phyloP scores from a whole-genome alignment of 2,113 vertebrate genomes.

The Menura novaehollandiae region DNA sequence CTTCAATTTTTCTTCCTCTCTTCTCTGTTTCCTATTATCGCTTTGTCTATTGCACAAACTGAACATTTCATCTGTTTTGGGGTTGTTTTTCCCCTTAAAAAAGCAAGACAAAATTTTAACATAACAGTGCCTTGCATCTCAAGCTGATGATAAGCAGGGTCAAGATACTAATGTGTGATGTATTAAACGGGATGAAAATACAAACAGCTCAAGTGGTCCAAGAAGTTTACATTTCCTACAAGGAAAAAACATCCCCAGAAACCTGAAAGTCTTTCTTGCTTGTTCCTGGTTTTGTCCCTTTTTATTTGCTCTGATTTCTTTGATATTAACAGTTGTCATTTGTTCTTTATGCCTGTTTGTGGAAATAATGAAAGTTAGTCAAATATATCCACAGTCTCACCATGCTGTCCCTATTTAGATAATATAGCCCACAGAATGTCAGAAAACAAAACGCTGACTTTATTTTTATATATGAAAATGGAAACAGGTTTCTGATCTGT shows the following conservation, averaged over 20 bases:
- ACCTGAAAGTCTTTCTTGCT: neutral
- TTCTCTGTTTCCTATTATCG: neutral
- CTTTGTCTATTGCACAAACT: neutral
- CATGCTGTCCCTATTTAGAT: neutral
- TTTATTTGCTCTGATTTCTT: constrained; percentile 23
- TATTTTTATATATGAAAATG: neutral
- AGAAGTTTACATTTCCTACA: neutral
- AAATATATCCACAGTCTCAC: neutral
- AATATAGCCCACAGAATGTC: neutral
- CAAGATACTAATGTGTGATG: neutral
- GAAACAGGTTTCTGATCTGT: neutral
- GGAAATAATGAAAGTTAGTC: neutral
- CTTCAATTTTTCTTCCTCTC: neutral
- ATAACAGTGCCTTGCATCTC: neutral
- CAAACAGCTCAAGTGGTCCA: neutral
- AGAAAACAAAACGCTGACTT: neutral
- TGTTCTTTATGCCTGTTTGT: neutral
- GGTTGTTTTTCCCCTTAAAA: neutral
- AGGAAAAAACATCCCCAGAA: neutral
- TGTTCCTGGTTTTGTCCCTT: neutral
- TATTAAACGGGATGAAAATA: neutral
- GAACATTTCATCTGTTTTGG: neutral
- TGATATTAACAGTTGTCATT: constrained; percentile 2
- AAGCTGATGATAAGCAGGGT: neutral
- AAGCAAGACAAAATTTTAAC: neutral